Evolutionary conservation across 2,113 vertebrate species (phyloP).

Genomic region (Fulica atra): DNA sequence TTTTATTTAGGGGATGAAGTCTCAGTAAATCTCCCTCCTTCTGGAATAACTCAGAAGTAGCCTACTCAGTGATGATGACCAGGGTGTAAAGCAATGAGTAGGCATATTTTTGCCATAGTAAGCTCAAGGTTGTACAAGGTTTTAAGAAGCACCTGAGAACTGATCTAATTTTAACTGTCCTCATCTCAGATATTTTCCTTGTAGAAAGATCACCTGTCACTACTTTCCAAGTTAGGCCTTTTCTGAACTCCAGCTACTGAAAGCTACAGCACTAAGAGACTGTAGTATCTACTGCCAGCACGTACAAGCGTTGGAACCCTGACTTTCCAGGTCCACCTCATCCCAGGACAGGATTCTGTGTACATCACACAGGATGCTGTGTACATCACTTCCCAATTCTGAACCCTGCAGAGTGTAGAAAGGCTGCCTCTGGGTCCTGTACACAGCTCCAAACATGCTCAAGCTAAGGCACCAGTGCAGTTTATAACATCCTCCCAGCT

Average conservation of each 20-base stretch:
- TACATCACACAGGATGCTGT: not conserved
- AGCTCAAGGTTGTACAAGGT: not conserved
- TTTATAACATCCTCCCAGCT: not conserved
- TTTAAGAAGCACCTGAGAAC: not conserved
- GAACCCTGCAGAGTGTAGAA: not conserved
- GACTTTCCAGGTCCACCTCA: not conserved
- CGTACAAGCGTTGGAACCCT: not conserved
- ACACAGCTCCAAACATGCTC: not conserved
- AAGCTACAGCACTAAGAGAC: not conserved
- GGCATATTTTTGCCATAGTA: rapidly evolving
- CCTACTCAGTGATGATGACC: no score
- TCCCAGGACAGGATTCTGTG: not conserved
- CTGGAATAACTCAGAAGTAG: not conserved
- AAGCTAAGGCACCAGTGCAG: not conserved
- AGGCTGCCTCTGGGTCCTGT: no score
- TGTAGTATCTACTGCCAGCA: not conserved
- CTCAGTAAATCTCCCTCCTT: not conserved
- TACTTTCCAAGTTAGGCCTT: not conserved
- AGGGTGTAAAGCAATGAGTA: not conserved
- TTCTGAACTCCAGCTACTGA: not conserved
- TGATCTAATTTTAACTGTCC: not conserved
- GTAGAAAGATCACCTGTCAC: not conserved
- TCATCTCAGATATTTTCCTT: not conserved
- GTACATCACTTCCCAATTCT: not conserved
- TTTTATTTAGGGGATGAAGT: not conserved